Conservation (phyloP, 2,888 invertebrate species). For the Tetropium fuscum region DNA sequence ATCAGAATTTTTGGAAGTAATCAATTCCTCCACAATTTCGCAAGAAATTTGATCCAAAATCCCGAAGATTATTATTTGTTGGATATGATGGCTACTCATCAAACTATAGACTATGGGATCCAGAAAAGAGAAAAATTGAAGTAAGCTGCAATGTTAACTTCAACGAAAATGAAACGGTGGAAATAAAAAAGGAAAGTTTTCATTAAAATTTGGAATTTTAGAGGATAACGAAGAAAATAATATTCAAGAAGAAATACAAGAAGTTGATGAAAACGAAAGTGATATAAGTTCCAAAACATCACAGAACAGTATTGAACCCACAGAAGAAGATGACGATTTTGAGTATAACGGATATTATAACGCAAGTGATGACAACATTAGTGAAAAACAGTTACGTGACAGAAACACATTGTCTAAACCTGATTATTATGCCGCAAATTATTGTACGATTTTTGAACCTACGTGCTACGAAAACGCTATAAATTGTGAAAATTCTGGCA, state of each 20-base stretch:
- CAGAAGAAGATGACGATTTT: background rate
- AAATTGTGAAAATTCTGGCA: background rate
- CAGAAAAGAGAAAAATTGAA: constrained; percentile 4
- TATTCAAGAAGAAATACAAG: background rate
- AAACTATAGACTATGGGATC: constrained; percentile 16
- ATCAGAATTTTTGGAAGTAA: constrained; percentile 20
- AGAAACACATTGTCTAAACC: no score
- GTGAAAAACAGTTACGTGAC: background rate
- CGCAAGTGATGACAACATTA: background rate
- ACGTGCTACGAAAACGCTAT: background rate
- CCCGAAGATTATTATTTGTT: constrained; percentile 18
- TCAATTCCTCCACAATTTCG: constrained; percentile 13
- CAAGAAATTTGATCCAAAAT: constrained; percentile 22
- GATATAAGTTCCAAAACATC: background rate
- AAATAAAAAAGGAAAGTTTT: background rate
- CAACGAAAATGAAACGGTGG: constrained; percentile 4
- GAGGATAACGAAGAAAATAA: background rate
- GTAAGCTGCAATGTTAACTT: constrained; percentile 12
- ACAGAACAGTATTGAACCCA: background rate
- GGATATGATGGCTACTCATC: constrained; percentile 20
- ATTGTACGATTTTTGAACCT: background rate
- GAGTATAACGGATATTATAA: no score
- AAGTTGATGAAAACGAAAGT: background rate
- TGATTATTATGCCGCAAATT: background rate
- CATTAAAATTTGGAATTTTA: background rate